Conservation (phyloP, 1,140 invertebrate species). For the Drosophila ambigua region DNA sequence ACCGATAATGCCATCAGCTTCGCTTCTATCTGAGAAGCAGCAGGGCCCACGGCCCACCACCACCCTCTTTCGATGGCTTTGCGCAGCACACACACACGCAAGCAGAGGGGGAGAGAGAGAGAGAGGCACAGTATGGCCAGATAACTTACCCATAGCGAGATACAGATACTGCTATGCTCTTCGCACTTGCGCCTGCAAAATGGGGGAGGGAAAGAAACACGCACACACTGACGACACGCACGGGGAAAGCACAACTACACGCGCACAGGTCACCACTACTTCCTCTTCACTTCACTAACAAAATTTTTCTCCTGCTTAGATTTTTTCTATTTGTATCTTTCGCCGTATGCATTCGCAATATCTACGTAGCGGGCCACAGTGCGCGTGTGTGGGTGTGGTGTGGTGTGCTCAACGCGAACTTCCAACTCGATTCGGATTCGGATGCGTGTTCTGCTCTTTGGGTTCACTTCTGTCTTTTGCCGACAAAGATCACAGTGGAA, state of each 20-base stretch:
- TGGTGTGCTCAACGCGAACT: conserved; percentile 15
- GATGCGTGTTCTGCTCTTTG: conserved; percentile 42
- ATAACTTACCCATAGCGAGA: conserved; percentile 76
- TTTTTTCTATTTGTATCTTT: conserved; percentile 79
- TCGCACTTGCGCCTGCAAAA: conserved; percentile 73
- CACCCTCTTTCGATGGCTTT: conserved; percentile 72
- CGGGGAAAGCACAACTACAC: conserved; percentile 74
- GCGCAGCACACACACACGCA: conserved; percentile 64
- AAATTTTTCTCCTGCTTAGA: conserved; percentile 72
- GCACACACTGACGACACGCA: conserved; percentile 41
- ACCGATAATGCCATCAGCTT: conserved; percentile 67
- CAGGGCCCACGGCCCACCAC: conserved; percentile 21
- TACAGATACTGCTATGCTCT: conserved; percentile 74
- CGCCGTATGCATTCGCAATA: conserved; percentile 70
- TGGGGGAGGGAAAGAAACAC: conserved; percentile 72
- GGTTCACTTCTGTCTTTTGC: conserved; percentile 45
- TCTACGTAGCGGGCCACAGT: conserved; percentile 58
- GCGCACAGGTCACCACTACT: conserved; percentile 78
- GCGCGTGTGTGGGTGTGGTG: conserved; percentile 22
- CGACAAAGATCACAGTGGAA: conserved; percentile 65
- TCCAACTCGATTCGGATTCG: conserved; percentile 25
- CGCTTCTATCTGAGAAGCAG: conserved; percentile 33
- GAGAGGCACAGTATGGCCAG: conserved; percentile 44
- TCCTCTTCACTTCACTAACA: conserved; percentile 74
- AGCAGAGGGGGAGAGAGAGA: conserved; percentile 13